These are phyloP conservation scores for Siniperca chuatsi DNA, from an alignment of 2,113 vertebrate species.

Conservation along the genomic window DNA sequence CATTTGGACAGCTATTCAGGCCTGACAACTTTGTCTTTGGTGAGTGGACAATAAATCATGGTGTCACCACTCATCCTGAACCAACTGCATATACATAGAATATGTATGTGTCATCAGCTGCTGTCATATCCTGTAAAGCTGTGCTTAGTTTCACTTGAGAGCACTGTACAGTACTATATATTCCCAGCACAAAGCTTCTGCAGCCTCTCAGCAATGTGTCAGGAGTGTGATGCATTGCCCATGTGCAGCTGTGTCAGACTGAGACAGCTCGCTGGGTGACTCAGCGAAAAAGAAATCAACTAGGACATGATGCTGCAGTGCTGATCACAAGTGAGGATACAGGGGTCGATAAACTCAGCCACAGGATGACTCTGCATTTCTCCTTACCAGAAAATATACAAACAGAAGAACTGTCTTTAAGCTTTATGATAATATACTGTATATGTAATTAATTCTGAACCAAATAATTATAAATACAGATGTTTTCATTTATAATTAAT, in stretches of 20 bases:
- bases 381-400: neutral
- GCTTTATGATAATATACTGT: neutral
- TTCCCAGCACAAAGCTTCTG: slow-evolving; percentile 18
- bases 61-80: slow-evolving; percentile 2
- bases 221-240: slow-evolving; percentile 38
- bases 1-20: slow-evolving; percentile 85
- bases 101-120: slow-evolving; percentile 24
- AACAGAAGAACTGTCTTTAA: neutral
- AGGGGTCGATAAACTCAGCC: neutral
- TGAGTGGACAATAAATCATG: slow-evolving; percentile 58
- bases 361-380: neutral
- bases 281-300: slow-evolving; percentile 48
- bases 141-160: slow-evolving; percentile 18
- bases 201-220: slow-evolving; percentile 40
- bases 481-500: neutral
- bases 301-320: slow-evolving; percentile 51
- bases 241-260: slow-evolving; percentile 53
- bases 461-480: neutral
- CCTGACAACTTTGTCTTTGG: slow-evolving; percentile 87
- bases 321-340: slow-evolving; percentile 27
- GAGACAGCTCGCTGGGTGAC: slow-evolving; percentile 58
- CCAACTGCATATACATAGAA: neutral
- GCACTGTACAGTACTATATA: slow-evolving; percentile 9
- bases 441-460: neutral
- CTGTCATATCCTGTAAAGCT: slow-evolving; percentile 35